Evolutionary conservation across 2,113 vertebrate genomes (phyloP).

Genomic region (Podarcis cretensis): DNA sequence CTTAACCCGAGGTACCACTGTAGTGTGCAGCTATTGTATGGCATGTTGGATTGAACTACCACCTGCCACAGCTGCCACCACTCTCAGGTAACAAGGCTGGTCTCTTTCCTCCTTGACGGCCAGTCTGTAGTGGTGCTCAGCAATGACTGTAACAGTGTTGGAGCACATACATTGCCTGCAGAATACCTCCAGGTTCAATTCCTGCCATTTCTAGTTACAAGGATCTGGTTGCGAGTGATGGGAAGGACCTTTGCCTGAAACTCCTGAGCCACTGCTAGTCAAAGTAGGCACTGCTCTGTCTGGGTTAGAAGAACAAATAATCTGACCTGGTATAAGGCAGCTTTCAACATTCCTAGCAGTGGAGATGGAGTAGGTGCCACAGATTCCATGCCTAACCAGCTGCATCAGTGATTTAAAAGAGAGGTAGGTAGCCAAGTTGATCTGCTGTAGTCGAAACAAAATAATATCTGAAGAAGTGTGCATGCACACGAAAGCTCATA

Average conservation of each 20-base stretch:
- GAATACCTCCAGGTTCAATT: neutral
- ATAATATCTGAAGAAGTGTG: too few relatives aligned
- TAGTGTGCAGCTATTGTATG: too few relatives aligned
- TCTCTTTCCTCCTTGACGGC: too few relatives aligned
- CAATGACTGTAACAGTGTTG: neutral
- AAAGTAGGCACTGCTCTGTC: neutral
- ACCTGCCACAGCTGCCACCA: too few relatives aligned
- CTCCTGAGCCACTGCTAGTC: neutral
- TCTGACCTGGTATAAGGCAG: too few relatives aligned
- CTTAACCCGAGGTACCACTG: too few relatives aligned
- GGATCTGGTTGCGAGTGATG: neutral
- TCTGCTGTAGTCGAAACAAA: too few relatives aligned
- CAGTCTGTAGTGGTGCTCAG: neutral
- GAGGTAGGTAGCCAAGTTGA: too few relatives aligned
- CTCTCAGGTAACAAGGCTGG: too few relatives aligned
- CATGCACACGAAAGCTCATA: too few relatives aligned
- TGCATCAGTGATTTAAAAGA: neutral
- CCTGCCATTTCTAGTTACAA: neutral
- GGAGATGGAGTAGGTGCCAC: neutral
- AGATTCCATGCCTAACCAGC: neutral
- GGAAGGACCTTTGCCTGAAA: neutral
- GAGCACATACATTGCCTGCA: neutral
- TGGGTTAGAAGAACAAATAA: too few relatives aligned
- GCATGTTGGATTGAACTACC: too few relatives aligned
- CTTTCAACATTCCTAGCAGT: neutral